These are phyloP conservation scores for Agrypnia vestita DNA, from an alignment of 1,140 invertebrate species.

Conservation along the genomic window DNA sequence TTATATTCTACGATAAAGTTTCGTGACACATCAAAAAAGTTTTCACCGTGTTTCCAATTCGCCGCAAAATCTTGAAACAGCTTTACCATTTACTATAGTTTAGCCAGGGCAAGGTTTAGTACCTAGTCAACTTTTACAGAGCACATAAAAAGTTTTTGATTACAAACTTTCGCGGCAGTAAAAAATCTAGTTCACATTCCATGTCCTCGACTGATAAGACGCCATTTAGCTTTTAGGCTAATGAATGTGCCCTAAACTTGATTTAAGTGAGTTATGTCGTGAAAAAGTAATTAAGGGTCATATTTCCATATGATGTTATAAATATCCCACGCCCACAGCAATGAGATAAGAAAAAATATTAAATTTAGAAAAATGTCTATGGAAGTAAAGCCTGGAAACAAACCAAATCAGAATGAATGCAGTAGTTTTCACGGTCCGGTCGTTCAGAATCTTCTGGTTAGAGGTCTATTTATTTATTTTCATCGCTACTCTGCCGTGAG, in stretches of 20 bases:
- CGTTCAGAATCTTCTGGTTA: too few relatives aligned
- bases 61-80: slow-evolving; percentile 11
- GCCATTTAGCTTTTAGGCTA: slow-evolving; percentile 26
- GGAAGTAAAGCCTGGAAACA: too few relatives aligned
- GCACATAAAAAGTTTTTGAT: slow-evolving; percentile 39
- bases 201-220: slow-evolving; percentile 31
- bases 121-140: background rate
- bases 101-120: slow-evolving; percentile 5
- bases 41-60: slow-evolving; percentile 23
- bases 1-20: background rate
- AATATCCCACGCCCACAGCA: background rate
- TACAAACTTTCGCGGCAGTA: slow-evolving; percentile 33
- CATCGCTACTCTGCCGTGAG: too few relatives aligned
- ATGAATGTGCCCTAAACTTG: slow-evolving; percentile 37
- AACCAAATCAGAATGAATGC: too few relatives aligned
- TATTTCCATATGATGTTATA: background rate
- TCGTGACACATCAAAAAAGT: slow-evolving; percentile 27
- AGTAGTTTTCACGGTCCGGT: too few relatives aligned
- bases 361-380: too few relatives aligned
- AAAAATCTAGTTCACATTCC: slow-evolving; percentile 38
- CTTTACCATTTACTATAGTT: slow-evolving; percentile 34
- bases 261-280: background rate
- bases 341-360: too few relatives aligned
- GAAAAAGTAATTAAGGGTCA: background rate
- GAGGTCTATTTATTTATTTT: too few relatives aligned